These are phyloP conservation scores for Eclectus roratus DNA, from an alignment of 2,113 vertebrate species.

Conservation along the genomic window DNA sequence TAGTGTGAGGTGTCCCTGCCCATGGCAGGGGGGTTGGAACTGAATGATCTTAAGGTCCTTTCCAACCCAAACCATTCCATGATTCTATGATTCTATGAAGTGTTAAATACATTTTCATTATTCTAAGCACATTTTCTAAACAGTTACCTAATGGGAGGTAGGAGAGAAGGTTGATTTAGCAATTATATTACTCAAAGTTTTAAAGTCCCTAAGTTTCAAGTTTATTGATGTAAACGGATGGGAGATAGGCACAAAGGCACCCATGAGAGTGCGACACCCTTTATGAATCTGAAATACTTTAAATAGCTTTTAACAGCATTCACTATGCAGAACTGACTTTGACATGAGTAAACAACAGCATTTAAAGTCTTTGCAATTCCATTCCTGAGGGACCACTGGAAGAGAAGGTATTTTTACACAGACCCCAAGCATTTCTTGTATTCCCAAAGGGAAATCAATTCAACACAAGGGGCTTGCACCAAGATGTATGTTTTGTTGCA, in stretches of 20 bases:
- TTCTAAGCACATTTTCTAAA: background rate
- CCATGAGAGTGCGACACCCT: background rate
- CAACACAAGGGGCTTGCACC: background rate
- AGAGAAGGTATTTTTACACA: background rate
- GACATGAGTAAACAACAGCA: accelerated
- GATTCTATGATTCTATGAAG: too few species aligned
- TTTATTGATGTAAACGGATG: background rate
- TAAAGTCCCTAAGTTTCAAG: background rate
- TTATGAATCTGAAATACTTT: background rate
- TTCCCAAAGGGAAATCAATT: background rate
- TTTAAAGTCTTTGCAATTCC: background rate
- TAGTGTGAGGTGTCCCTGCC: too few species aligned
- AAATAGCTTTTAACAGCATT: background rate
- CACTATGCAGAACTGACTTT: background rate
- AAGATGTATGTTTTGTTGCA: too few species aligned
- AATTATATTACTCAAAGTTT: background rate
- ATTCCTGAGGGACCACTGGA: accelerated
- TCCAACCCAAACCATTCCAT: too few species aligned
- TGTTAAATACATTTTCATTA: background rate
- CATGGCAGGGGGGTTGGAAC: too few species aligned
- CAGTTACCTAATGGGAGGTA: background rate
- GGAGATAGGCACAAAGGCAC: background rate
- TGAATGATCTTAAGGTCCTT: too few species aligned
- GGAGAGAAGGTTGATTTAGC: background rate
- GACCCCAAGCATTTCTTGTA: background rate